These are phyloP conservation scores for Nannobrachium achirus DNA, from an alignment of 2,113 vertebrate species.

Conservation along the genomic window DNA sequence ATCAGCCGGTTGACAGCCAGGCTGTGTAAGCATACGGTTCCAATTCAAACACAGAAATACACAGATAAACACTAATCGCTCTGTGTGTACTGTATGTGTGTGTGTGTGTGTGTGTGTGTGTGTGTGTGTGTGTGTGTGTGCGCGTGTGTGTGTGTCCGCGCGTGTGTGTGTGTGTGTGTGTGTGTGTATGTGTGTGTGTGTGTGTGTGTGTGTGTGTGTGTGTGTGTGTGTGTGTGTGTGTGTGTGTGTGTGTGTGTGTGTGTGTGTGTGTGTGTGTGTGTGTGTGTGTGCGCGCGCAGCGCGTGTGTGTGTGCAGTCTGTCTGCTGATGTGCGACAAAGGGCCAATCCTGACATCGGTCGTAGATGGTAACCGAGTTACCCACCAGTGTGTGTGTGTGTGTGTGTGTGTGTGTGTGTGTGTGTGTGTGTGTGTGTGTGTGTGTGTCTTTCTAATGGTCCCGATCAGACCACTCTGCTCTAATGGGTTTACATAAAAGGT, in stretches of 20 bases:
- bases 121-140: conserved; percentile 9
- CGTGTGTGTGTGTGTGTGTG: background rate
- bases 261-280: conserved; percentile 6
- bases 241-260: conserved; percentile 3
- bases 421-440: background rate
- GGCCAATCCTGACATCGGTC: background rate
- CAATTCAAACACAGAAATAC: conserved; percentile 55
- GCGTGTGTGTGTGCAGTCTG: conserved; percentile 4
- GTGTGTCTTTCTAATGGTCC: conserved; percentile 26
- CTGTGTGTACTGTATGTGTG: background rate
- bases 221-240: conserved; percentile 8
- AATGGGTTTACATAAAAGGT: conserved; percentile 75
- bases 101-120: background rate
- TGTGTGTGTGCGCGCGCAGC: conserved; percentile 13
- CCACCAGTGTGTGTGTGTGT: background rate
- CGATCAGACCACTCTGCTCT: conserved; percentile 51
- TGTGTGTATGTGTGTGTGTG: background rate
- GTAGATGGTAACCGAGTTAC: background rate
- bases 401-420: background rate
- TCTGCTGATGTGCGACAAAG: background rate
- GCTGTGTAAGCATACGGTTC: conserved; percentile 39
- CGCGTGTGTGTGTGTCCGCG: background rate
- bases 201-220: too few species aligned
- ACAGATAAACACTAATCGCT: conserved; percentile 29
- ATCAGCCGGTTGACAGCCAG: conserved; percentile 52